Percentiles rank a stretch among this genome's conserved stretches.
These are phyloP conservation scores for Orientallactaga sibirica DNA, from an alignment of 2,797 vertebrate genomes.

Conservation along the genomic window DNA sequence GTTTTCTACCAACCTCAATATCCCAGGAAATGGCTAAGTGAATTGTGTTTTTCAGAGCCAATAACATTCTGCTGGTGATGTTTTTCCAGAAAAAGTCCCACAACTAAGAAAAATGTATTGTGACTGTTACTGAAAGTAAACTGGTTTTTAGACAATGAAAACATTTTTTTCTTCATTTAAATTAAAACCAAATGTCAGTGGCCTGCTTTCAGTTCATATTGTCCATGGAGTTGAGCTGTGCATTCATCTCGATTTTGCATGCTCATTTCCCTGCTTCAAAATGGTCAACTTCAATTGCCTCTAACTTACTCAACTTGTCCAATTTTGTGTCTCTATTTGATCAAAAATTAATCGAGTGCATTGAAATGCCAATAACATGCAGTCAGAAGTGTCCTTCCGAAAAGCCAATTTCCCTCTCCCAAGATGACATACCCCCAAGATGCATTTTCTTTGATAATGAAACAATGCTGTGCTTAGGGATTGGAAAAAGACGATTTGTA, in stretches of 20 bases:
- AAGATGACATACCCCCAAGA: background rate
- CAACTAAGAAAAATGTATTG: slow-evolving; percentile 77
- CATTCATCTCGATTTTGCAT: slow-evolving; percentile 83
- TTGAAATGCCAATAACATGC: slow-evolving; percentile 55
- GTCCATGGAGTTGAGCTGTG: slow-evolving; percentile 80
- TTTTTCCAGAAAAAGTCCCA: slow-evolving; percentile 67
- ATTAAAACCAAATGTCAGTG: slow-evolving; percentile 82
- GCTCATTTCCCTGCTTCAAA: slow-evolving; percentile 82
- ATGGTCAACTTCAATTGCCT: slow-evolving; percentile 76
- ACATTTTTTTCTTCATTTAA: slow-evolving; percentile 84
- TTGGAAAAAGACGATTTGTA: slow-evolving; percentile 47
- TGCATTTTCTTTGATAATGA: slow-evolving; percentile 62
- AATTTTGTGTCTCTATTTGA: slow-evolving; percentile 78
- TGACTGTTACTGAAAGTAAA: slow-evolving; percentile 82
- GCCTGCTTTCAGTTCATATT: slow-evolving; percentile 86
- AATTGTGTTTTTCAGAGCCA: slow-evolving; percentile 67
- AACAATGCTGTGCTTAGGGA: slow-evolving; percentile 32
- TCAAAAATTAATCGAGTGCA: slow-evolving; percentile 76
- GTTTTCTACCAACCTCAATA: slow-evolving; percentile 56
- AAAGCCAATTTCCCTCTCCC: slow-evolving; percentile 41
- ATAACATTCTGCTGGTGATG: slow-evolving; percentile 49
- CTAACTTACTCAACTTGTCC: slow-evolving; percentile 83
- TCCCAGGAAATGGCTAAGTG: slow-evolving; percentile 70
- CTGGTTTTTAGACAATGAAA: slow-evolving; percentile 82
- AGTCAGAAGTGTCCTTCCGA: slow-evolving; percentile 45